Base-by-base conservation (phyloP, 1,140 invertebrate genomes). In the Brachionus plicatilis region DNA sequence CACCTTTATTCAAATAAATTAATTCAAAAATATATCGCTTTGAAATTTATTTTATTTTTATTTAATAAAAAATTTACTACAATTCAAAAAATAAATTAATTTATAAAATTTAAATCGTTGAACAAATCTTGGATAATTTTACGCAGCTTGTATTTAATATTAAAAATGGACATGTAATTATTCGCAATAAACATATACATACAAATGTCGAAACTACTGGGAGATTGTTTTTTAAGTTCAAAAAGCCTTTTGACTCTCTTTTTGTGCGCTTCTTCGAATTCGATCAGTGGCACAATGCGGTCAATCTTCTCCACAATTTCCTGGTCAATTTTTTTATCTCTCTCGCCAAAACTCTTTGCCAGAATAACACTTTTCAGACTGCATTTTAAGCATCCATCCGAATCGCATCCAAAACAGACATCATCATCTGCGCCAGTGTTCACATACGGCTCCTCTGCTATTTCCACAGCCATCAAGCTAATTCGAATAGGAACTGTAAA, bases 51-150 rank as follows among this genome's bases (percentile, higher is more conserved):
- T 66, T 8, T 14, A 47, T 47, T 47, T 47, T 47, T 45, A 45
- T 47, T n/a, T 1, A 12, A 47, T 12, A 47, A 47, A 14, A 47
- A 47, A 6, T 47, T 12, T 14, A 47, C 0, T 47, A 47, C 6
- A 37, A 37, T 37, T 37, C 27, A 72, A 45, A 72, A 72, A 72
- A 43, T 43, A 17, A 43, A 72, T 20, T 72, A 68, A 41, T 17
- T 17, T 43, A 41, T 11, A 43, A 72, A 72, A 76, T 76, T 50
- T 53, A 76, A 29, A 76, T 76, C 72, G 27, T 50, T 76, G 43
- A 76, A 76, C n/a, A 76, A 76, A 50, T 76, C 72, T 50, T 76
- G 43, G 1, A 76, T 9, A 27, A 76, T 50, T 76, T 76, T 76
- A 9, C 72, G 17, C 27, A 76, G 27, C 14, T 76, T 76, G 14